phyloP scores from a whole-genome alignment of 2,113 vertebrate genomes.

The Nycticebus coucang region DNA sequence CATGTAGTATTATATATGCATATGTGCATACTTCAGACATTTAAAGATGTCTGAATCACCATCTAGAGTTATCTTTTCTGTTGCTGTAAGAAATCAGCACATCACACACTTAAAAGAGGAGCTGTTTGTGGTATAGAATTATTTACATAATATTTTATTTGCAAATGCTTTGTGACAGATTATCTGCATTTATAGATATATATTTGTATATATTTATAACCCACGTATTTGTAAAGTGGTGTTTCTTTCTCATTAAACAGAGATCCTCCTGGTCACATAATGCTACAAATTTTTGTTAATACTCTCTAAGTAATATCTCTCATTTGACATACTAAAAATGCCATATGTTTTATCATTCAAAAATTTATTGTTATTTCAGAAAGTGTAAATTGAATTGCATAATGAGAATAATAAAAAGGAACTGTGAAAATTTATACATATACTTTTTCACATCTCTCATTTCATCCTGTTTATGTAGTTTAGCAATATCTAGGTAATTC shows the following conservation, averaged over 20 bases:
- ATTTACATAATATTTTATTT: slow-evolving; percentile 64
- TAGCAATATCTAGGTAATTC: slow-evolving; percentile 25
- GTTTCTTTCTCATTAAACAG: slow-evolving; percentile 69
- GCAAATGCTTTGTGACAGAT: slow-evolving; percentile 55
- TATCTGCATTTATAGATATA: slow-evolving; percentile 54
- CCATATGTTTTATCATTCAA: slow-evolving; percentile 72
- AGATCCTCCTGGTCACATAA: slow-evolving; percentile 32
- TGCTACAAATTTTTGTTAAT: slow-evolving; percentile 46
- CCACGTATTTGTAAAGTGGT: slow-evolving; percentile 28
- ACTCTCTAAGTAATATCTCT: slow-evolving; percentile 62
- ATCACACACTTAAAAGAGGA: not conserved
- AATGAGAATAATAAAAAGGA: slow-evolving; percentile 68
- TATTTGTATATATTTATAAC: slow-evolving; percentile 54
- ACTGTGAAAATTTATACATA: slow-evolving; percentile 45
- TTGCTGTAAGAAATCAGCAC: not conserved
- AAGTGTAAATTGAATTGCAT: slow-evolving; percentile 64
- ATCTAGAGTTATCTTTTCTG: not conserved
- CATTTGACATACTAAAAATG: slow-evolving; percentile 65
- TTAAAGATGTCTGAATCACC: not conserved
- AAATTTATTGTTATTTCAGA: slow-evolving; percentile 71
- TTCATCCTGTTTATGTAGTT: slow-evolving; percentile 50
- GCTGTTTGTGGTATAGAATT: not conserved
- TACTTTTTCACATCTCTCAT: slow-evolving; percentile 53
- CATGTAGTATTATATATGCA: not conserved
- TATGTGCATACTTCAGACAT: not conserved